Percentiles rank a stretch among this genome's conserved stretches.
These are phyloP conservation scores for Syrphus vitripennis DNA, from an alignment of 2,888 invertebrate species.

Conservation along the genomic window DNA sequence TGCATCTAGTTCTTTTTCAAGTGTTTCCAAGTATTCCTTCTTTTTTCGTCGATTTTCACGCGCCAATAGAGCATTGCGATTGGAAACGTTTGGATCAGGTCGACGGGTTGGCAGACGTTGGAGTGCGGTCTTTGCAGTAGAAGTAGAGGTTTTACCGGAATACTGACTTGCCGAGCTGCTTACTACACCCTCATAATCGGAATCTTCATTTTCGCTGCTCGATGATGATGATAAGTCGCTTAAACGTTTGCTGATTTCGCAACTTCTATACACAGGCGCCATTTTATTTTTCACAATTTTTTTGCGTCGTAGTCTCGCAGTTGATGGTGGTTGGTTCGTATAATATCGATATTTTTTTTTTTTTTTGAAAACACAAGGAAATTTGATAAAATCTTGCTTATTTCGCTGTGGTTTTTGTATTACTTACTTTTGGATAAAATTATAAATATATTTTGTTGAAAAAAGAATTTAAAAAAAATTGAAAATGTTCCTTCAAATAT, in stretches of 20 bases:
- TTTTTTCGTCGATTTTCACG: constrained; percentile 85
- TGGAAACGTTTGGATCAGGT: constrained; percentile 79
- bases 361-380: constrained; percentile 64
- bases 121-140: not conserved
- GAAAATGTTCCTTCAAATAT: not conserved
- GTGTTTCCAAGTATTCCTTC: constrained; percentile 83
- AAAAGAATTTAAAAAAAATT: too few species aligned
- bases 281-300: constrained; percentile 32
- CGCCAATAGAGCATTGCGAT: constrained; percentile 84
- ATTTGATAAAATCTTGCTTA: constrained; percentile 66
- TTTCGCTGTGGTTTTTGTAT: constrained; percentile 42
- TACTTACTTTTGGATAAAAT: constrained; percentile 61
- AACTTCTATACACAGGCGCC: constrained; percentile 48
- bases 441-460: constrained; percentile 14
- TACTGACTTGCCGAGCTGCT: constrained; percentile 29
- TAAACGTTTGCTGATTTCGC: constrained; percentile 41
- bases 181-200: constrained; percentile 43
- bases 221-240: constrained; percentile 34
- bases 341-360: not conserved
- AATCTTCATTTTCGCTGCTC: constrained; percentile 46
- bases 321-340: not conserved
- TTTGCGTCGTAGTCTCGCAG: constrained; percentile 44
- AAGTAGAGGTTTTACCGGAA: constrained; percentile 12
- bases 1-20: constrained; percentile 82
- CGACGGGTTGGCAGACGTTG: constrained; percentile 77